These are phyloP conservation scores for Acanthurus leucopareius DNA, from an alignment of 2,797 vertebrate genomes.

Conservation along the genomic window DNA sequence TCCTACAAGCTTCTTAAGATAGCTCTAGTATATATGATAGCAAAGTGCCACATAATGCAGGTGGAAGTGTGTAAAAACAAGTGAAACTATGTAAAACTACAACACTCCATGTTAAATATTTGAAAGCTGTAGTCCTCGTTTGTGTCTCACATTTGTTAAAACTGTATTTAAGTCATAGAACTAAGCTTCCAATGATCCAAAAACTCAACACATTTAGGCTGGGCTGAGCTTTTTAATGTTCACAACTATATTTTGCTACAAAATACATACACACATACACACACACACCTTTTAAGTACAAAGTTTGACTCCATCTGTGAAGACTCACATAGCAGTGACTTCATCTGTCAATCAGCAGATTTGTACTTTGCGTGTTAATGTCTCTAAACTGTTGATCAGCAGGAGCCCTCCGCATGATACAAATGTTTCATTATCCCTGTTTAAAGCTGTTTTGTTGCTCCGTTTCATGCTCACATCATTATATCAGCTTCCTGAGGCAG, in stretches of 20 bases:
- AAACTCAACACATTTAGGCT: neutral
- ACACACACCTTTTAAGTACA: neutral
- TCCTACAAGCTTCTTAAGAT: neutral
- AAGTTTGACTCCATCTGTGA: neutral
- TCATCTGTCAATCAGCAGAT: neutral
- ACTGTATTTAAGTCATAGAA: neutral
- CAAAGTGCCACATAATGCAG: no score
- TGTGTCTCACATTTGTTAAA: neutral
- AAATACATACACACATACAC: neutral
- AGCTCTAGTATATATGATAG: neutral
- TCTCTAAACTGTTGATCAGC: neutral
- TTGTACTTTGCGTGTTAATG: neutral
- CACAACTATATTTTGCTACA: neutral
- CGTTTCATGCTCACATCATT: neutral
- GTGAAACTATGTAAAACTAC: neutral
- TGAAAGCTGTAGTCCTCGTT: neutral
- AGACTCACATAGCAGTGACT: neutral
- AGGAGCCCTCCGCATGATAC: neutral
- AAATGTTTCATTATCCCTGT: neutral
- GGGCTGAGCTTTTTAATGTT: neutral
- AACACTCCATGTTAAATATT: no score
- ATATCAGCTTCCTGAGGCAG: neutral
- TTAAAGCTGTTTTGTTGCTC: neutral
- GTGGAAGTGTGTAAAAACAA: neutral
- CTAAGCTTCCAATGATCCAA: neutral